A percentile compares a stretch with the other conserved stretches of the same genome.
These are phyloP conservation scores for Sarcophaga subvicina DNA, from an alignment of 2,888 invertebrate species.

Conservation along the genomic window DNA sequence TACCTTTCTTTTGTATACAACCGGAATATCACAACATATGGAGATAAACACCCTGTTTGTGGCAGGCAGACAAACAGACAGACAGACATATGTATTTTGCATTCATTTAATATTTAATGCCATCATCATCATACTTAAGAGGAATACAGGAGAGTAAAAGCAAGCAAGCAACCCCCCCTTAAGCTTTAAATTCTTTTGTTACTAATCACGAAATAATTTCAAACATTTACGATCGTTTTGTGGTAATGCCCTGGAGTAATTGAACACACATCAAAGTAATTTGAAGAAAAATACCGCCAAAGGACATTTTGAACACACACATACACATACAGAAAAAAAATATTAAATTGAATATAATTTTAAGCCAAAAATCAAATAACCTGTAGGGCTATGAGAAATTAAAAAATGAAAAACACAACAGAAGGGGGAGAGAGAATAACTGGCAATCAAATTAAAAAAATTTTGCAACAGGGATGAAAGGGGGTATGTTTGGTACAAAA, in stretches of 20 bases:
- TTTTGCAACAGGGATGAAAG: conserved; percentile 24
- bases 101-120: conserved; percentile 36
- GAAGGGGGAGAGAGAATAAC: conserved; percentile 26
- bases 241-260: conserved; percentile 69
- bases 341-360: conserved; percentile 49
- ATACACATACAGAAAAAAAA: conserved; percentile 15
- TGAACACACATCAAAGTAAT: conserved; percentile 69
- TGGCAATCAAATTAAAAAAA: conserved; percentile 59
- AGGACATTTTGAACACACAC: conserved; percentile 52
- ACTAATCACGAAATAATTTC: conserved; percentile 73
- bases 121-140: neutral
- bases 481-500: neutral
- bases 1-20: conserved; percentile 3
- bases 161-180: conserved; percentile 55
- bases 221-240: conserved; percentile 72
- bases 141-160: no score
- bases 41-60: conserved; percentile 61
- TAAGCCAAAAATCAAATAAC: conserved; percentile 68
- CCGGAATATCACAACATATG: conserved; percentile 61
- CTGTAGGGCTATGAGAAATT: conserved; percentile 55
- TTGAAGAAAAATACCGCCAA: conserved; percentile 66
- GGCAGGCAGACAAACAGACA: neutral
- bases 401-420: conserved; percentile 19
- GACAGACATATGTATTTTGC: conserved; percentile 23
- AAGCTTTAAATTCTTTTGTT: conserved; percentile 67